Evolutionary conservation across 2,113 vertebrate genomes (phyloP), one percentile per base, ranked within the genome.

Genomic region (Cranoglanis bouderius): DNA sequence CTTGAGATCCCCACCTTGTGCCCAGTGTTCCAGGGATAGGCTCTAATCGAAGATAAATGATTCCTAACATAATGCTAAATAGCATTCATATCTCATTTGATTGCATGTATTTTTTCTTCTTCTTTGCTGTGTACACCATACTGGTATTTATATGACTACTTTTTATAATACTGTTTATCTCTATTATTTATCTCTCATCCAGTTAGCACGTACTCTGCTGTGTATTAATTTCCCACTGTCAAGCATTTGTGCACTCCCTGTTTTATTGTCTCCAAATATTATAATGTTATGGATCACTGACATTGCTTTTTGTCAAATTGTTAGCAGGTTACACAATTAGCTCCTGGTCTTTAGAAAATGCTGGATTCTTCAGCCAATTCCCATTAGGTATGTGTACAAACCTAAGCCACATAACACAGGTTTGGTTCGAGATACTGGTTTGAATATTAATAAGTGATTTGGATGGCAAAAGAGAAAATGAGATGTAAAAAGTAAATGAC

Each of bases 401-500:
- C 43, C 19, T 32, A 16, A 82, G n/a, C 19, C 24, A 70, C 32
- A 55, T 55, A 82, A 70, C 9, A 13, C 61, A 43, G 21, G 26
- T 29, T 40, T 38, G 49, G 24, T 10, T 55, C 9, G 4, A 38
- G 10, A 21, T 87, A 21, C n/a, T 26, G n/a, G 59, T 67, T 87
- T 87, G 57, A 78, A 87, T 87, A 72, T 82, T 88, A 88, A 88
- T 74, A 83, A 74, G 87, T 57, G 46, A 82, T 63, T 32, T 19
- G 84, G 53, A 8, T 12, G 13, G 59, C 53, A 49, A 29, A 43
- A 53, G 9, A 57, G 21, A 85, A 59, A 74, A 32, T 70, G 35
- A 53, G 61, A 87, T 85, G 85, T 87, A 87, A 87, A 89, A 87
- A 85, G 40, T 61, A 87, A 89, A 57, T 75, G 84, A 85, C 63